Percentiles rank a stretch among this genome's conserved stretches.
These are phyloP conservation scores for Hyaena hyaena DNA, from an alignment of 2,113 vertebrate species.

Conservation along the genomic window DNA sequence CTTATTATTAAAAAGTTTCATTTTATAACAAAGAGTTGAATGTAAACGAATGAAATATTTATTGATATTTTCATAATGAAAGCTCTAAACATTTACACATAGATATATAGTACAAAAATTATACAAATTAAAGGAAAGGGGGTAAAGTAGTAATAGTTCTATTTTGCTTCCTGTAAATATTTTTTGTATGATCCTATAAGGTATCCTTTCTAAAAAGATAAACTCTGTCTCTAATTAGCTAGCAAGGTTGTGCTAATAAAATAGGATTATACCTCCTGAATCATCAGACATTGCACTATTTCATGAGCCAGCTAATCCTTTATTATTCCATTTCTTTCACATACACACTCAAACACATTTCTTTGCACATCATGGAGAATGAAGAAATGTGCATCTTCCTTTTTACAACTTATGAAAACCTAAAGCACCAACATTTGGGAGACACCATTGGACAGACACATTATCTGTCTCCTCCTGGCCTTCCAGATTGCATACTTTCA, in stretches of 20 bases:
- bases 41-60: slow-evolving; percentile 84
- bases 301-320: slow-evolving; percentile 87
- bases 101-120: slow-evolving; percentile 89
- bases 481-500: slow-evolving; percentile 79
- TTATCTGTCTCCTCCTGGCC: slow-evolving; percentile 76
- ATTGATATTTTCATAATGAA: slow-evolving; percentile 86
- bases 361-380: slow-evolving; percentile 83
- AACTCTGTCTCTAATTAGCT: slow-evolving; percentile 91
- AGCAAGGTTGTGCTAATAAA: slow-evolving; percentile 93
- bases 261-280: slow-evolving; percentile 90
- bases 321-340: slow-evolving; percentile 83
- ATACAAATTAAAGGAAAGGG: slow-evolving; percentile 87
- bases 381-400: slow-evolving; percentile 86
- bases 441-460: slow-evolving; percentile 89
- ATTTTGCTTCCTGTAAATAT: slow-evolving; percentile 88
- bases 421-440: slow-evolving; percentile 84
- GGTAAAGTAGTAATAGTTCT: slow-evolving; percentile 86
- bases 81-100: slow-evolving; percentile 86
- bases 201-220: slow-evolving; percentile 90
- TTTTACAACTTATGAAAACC: slow-evolving; percentile 86
- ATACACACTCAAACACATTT: slow-evolving; percentile 86
- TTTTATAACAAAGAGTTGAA: slow-evolving; percentile 89
- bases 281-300: slow-evolving; percentile 90
- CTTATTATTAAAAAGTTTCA: slow-evolving; percentile 85
- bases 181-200: slow-evolving; percentile 87